Evolutionary conservation across 2,888 invertebrate species (phyloP).

Genomic region (Chouioia cunea): DNA sequence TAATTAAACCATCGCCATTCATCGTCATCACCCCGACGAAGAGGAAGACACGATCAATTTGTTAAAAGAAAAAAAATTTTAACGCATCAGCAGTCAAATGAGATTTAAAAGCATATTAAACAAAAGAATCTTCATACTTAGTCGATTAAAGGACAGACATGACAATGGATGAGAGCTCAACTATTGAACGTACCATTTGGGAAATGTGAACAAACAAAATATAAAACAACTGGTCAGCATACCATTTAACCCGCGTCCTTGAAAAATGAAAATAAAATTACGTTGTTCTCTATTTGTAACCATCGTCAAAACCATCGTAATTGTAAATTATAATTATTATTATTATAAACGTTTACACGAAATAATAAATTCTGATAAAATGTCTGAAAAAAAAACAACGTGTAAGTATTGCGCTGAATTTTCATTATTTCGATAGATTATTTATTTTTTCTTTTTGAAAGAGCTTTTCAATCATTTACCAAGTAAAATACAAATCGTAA

Average conservation of each 20-base stretch:
- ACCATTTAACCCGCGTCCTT: slow-evolving; percentile 44
- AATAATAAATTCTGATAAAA: slow-evolving; percentile 70
- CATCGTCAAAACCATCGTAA: slow-evolving; percentile 68
- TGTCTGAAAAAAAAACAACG: slow-evolving; percentile 62
- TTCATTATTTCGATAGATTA: neutral
- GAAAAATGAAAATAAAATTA: slow-evolving; percentile 54
- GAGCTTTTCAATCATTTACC: neutral
- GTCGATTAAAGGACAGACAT: slow-evolving; percentile 15
- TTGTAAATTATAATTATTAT: slow-evolving; percentile 69
- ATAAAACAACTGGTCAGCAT: slow-evolving; percentile 42
- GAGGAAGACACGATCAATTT: slow-evolving; percentile 25
- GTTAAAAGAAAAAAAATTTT: slow-evolving; percentile 27
- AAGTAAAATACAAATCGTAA: too few species aligned
- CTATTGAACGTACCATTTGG: neutral
- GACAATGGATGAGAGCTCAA: slow-evolving; percentile 15
- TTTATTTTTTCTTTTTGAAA: neutral
- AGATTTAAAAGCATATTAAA: neutral
- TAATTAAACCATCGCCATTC: neutral
- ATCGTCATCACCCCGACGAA: slow-evolving; percentile 1
- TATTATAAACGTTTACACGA: slow-evolving; percentile 70
- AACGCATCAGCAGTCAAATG: neutral
- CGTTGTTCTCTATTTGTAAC: slow-evolving; percentile 68
- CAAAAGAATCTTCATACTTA: slow-evolving; percentile 14
- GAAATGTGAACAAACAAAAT: slow-evolving; percentile 40
- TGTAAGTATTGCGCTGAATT: slow-evolving; percentile 10